Evolutionary conservation across 2,113 vertebrate genomes (phyloP), one percentile per base, ranked within the genome.

Genomic region (Zonotrichia leucophrys): DNA sequence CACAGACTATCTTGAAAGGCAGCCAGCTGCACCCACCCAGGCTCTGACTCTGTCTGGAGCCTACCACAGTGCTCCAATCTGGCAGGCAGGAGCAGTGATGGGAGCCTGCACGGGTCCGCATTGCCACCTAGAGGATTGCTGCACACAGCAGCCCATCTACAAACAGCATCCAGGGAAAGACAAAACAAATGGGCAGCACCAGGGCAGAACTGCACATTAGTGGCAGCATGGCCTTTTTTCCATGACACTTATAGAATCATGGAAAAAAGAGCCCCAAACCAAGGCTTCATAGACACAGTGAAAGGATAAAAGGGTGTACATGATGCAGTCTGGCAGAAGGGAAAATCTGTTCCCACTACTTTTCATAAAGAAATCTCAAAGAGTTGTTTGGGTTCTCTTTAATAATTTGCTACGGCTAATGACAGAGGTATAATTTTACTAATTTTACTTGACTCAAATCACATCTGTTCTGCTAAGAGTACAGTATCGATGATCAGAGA

Each of bases 71-170:
- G 75, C 4, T 73, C 62, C 2, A 24, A 22, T 31, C 88, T 88
- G 59, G 55, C 70, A 78, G 78, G 84, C 53, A 87, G 44, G 17
- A 94, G 37, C 49, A 83, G 17, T 1, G 41, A 20, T 1, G 22
- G 63, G 10, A 90, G 30, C 7, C 76, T 89, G 44, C 46, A 2
- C 5, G 79, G 24, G 64, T 70, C 83, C 0, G 6, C 92, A 97
- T 56, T 94, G 96, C 96, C 96, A 94, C 33, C 96, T 97, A 97
- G 95, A 94, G 96, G 96, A 83, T 4, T 70, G 44, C 75, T 77
- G 58, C 67, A 86, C 42, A 30, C 41, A 83, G 69, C 84, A 67
- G 33, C 13, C 37, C 46, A 55, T 18, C 28, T 12, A 69, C 37
- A 31, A 55, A 55, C 28, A 22, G 10, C 1, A 53, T 15, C 23